These are phyloP conservation scores for Papilio helenus DNA, from an alignment of 1,140 invertebrate species.

Conservation along the genomic window DNA sequence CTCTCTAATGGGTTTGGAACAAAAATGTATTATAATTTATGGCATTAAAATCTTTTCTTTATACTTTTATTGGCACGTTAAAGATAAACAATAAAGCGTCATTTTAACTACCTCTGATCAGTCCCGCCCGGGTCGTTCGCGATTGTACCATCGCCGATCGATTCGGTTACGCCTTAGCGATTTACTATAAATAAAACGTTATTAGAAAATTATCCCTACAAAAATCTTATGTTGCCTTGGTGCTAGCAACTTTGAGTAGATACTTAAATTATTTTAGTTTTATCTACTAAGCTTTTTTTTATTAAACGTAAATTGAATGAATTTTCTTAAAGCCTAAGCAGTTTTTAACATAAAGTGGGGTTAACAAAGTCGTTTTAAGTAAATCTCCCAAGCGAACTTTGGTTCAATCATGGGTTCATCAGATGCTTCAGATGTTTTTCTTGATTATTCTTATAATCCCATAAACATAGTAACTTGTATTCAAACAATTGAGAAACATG, in stretches of 20 bases:
- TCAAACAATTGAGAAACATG: not conserved
- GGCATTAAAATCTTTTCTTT: not conserved
- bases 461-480: not conserved
- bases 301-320: no score
- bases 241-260: not conserved
- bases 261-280: not conserved
- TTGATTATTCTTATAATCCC: not conserved
- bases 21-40: not conserved
- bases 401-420: not conserved
- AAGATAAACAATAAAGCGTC: slow-evolving; percentile 8
- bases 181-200: slow-evolving; percentile 39
- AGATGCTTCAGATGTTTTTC: not conserved
- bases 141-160: slow-evolving; percentile 34
- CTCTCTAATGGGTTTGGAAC: no score
- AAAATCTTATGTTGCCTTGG: slow-evolving; percentile 33
- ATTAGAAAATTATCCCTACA: slow-evolving; percentile 27
- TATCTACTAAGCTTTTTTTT: no score
- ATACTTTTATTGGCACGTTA: not conserved
- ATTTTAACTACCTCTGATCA: not conserved
- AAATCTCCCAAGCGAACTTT: no score
- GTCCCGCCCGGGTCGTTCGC: not conserved
- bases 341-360: no score
- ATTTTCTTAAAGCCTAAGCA: no score
- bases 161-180: slow-evolving; percentile 1
- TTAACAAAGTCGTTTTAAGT: no score